These are phyloP conservation scores for Falco naumanni DNA, from an alignment of 2,797 vertebrate genomes.

Conservation along the genomic window DNA sequence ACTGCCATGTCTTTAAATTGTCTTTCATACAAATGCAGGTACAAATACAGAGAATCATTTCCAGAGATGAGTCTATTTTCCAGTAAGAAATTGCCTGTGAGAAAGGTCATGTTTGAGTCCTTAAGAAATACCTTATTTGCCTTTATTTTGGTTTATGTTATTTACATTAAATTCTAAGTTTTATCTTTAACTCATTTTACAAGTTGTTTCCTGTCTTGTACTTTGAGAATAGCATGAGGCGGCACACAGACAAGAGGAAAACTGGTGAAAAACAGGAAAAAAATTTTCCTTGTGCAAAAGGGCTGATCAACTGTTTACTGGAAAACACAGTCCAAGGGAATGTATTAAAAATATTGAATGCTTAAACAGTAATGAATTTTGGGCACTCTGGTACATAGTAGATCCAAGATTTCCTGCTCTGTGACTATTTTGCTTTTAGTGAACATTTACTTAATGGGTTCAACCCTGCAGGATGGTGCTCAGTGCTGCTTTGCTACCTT, in stretches of 20 bases:
- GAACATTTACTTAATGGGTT: background rate
- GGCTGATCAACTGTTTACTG: slow-evolving; percentile 34
- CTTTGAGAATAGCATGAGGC: slow-evolving; percentile 2
- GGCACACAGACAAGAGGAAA: slow-evolving; percentile 19
- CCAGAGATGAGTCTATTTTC: background rate
- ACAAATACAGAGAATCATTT: background rate
- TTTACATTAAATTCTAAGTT: slow-evolving; percentile 22
- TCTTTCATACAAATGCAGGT: background rate
- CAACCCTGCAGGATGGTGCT: background rate
- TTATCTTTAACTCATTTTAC: slow-evolving; percentile 28
- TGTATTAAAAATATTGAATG: background rate
- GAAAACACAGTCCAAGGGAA: background rate
- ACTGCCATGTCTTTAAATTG: slow-evolving; percentile 2
- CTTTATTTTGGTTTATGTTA: slow-evolving; percentile 30
- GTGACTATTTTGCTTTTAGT: background rate
- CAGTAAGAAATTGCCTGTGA: slow-evolving; percentile 3
- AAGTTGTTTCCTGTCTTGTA: slow-evolving; percentile 23
- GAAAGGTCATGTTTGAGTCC: background rate
- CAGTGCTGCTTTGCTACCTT: background rate
- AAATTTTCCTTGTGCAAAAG: slow-evolving; percentile 38
- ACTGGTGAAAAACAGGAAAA: slow-evolving; percentile 9
- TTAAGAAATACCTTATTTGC: slow-evolving; percentile 16
- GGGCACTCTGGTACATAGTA: background rate
- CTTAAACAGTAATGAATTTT: background rate
- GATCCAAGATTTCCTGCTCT: background rate